phyloP scores from a whole-genome alignment of 2,113 vertebrate genomes.

The Triplophysa siluroides region DNA sequence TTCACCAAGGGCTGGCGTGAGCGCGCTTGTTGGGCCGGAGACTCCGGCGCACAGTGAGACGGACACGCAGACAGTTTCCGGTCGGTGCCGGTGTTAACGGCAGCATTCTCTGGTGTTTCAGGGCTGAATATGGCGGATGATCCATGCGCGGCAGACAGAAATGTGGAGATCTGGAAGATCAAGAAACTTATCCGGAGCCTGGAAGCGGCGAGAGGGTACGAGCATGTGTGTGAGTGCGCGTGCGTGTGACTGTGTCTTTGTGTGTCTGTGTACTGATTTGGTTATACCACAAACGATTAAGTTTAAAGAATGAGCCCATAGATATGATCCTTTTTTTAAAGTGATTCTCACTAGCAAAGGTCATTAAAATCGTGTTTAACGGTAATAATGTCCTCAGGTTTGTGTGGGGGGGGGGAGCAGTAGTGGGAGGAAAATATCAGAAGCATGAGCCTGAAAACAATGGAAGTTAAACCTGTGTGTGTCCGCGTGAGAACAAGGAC shows the following conservation, averaged over 20 bases:
- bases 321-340: too few relatives aligned
- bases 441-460: too few relatives aligned
- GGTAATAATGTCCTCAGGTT: too few relatives aligned
- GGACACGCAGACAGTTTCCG: slow-evolving; percentile 31
- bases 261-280: background rate
- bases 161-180: slow-evolving; percentile 99
- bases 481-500: too few relatives aligned
- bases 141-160: slow-evolving; percentile 95
- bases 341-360: too few relatives aligned
- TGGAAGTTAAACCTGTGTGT: too few relatives aligned
- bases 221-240: background rate
- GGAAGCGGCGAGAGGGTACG: slow-evolving; percentile 93
- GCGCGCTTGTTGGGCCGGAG: slow-evolving; percentile 52
- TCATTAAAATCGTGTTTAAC: too few relatives aligned
- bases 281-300: background rate
- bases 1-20: background rate
- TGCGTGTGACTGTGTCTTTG: background rate
- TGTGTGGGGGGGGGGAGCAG: too few relatives aligned
- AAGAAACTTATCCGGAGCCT: slow-evolving; percentile 99
- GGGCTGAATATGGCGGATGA: slow-evolving; percentile 96
- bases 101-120: slow-evolving; percentile 52
- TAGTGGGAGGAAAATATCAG: too few relatives aligned
- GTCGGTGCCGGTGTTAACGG: background rate
- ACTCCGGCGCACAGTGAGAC: slow-evolving; percentile 71
- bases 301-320: background rate